Conservation (phyloP, 2,888 invertebrate species). For the Pollenia labialis region DNA sequence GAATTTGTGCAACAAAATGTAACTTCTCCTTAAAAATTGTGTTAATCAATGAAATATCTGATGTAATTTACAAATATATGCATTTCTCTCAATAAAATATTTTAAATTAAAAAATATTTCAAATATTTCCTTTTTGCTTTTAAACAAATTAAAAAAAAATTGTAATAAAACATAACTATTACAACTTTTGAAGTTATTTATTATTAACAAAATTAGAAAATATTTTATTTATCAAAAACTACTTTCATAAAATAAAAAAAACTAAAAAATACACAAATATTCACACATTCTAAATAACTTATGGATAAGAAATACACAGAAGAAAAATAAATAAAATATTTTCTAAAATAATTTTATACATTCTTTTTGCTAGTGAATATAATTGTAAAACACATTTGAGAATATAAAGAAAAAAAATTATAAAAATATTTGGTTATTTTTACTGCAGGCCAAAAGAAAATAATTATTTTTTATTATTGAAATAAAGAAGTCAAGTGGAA, state of each 20-base stretch:
- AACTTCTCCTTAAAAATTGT: background rate
- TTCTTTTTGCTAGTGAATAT: background rate
- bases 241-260: constrained; percentile 31
- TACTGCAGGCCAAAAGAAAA: constrained; percentile 50
- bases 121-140: constrained; percentile 10
- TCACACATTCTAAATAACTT: constrained; percentile 51
- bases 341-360: constrained; percentile 41
- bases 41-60: background rate
- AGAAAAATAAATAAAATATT: constrained; percentile 43
- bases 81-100: background rate
- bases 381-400: constrained; percentile 7
- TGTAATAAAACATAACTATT: background rate
- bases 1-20: too few species aligned
- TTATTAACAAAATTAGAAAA: constrained; percentile 49
- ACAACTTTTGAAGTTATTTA: constrained; percentile 29
- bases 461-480: constrained; percentile 41
- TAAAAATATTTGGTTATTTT: constrained; percentile 11
- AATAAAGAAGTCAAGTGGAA: constrained; percentile 14
- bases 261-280: background rate
- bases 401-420: constrained; percentile 1
- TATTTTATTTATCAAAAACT: constrained; percentile 55
- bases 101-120: constrained; percentile 21
- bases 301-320: background rate
- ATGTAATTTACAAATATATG: background rate
- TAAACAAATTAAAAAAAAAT: background rate